Evolutionary conservation across 2,888 invertebrate species (phyloP), one percentile per base, ranked within the genome.

Genomic region (Crioceris asparagi): DNA sequence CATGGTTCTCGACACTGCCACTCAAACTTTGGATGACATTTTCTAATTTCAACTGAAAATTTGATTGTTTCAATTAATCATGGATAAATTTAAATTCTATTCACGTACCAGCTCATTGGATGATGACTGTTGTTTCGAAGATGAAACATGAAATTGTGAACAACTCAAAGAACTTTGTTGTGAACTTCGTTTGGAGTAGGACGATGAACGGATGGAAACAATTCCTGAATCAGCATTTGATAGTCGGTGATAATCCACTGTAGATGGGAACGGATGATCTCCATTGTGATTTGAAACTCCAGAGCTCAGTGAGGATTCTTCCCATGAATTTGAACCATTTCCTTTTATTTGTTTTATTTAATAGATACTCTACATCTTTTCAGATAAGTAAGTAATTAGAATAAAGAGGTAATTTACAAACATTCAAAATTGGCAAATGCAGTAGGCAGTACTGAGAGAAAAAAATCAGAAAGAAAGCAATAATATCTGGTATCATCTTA

Each of bases 121-220:
- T n/a, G n/a, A n/a, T n/a, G n/a, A n/a, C n/a, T n/a, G n/a, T n/a
- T n/a, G n/a, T n/a, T n/a, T n/a, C n/a, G n/a, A n/a, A n/a, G n/a
- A n/a, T n/a, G n/a, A n/a, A n/a, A n/a, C n/a, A n/a, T n/a, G n/a
- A n/a, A n/a, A n/a, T n/a, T n/a, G n/a, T n/a, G n/a, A n/a, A n/a
- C n/a, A n/a, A n/a, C n/a, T n/a, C n/a, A n/a, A n/a, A n/a, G n/a
- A n/a, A n/a, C n/a, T 48, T 76, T 76, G 27, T 12, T 27, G 27
- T 2, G 27, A 27, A 11, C 33, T 33, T 3, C 15, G 14, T 3
- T 17, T 17, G 11, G 21, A 23, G 14, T 33, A 17, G 7, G 14
- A 14, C 19, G 75, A 75, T 44, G 70, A 66, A 30, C 69, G 69
- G 30, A 76, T 77, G 31, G 74, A 76, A 36, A 72, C 70, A 54